Base-by-base conservation (phyloP, 2,888 invertebrate species). In the Pterobdella sp. region DNA sequence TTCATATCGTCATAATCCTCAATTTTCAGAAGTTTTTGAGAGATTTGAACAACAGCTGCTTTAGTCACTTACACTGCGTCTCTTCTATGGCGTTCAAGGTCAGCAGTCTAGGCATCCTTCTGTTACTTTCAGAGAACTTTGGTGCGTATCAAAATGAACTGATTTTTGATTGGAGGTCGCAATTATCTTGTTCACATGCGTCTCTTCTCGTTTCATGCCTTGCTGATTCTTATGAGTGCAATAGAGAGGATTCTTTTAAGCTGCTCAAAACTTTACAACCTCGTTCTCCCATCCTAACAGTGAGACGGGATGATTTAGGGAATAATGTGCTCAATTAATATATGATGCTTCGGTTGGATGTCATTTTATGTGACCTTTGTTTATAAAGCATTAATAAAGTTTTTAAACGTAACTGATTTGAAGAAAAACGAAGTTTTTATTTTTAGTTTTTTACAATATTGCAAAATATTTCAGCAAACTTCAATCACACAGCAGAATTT, bases 161-260 rank as follows among this genome's bases (percentile, higher is more conserved):
- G n/a, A n/a, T n/a, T n/a, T 31, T 34, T 31, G 18, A 2, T 34
- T 69, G 31, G 32, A 56, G 14, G n/a, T 49, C 31, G 34, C 67
- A 34, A 4, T 32, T 29, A 22, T 32, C 1, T 31, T 14, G 36
- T 32, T 63, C n/a, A n/a, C 60, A 56, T 26, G n/a, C n/a, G 1
- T 60, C 35, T 37, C 36, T 71, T 1, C 71, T 71, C 71, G 68
- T 35, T 79, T 60, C 63, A 14, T 31, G n/a, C 1, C 63, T 71
- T n/a, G 7, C 60, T 1, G 82, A 82, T 76, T 81, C 82, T 29
- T 82, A 81, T 79, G 82, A 83, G 74, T 80, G 80, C 34, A 82
- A 81, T 76, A 83, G 81, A 74, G 77, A 64, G 0, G 79, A 80
- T 31, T 80, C 80, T 29, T 78, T 79, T 60, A 77, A 73, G 10